Base-by-base conservation (phyloP, 2,888 invertebrate genomes). In the Tineola bisselliella region DNA sequence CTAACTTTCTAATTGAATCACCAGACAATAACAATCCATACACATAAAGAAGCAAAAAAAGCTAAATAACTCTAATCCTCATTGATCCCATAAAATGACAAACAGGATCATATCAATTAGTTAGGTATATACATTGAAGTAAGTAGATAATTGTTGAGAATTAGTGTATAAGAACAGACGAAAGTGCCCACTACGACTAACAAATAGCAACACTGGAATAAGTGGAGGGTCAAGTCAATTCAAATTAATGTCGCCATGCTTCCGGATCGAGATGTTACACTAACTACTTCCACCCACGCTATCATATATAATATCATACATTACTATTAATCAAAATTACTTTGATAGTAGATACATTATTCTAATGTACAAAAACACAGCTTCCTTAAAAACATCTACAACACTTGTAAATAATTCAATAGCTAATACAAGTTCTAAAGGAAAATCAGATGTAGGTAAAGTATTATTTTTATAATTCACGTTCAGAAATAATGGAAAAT, bases 201-300 rank as follows among this genome's bases (percentile, higher is more conserved):
- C 38, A n/a, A 38, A 38, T 38, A 10, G 18, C 18, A 56, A 56
- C 56, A 56, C 8, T 30, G 56, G 18, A 3, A 19, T 56, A 48
- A 54, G 70, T 79, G 77, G 79, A 76, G 82, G 84, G 84, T 84
- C 84, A 84, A 84, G 77, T 81, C 84, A 84, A 86, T 84, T 84
- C 82, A 79, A n/a, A 33, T 30, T 31, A 33, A 33, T 56, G 56
- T 56, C 58, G 33, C 25, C 58, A 31, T 17, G 33, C 58, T 19
- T 58, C 58, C 58, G 58, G 58, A 33, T 25, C 17, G 54, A 54
- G 25, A 54, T 25, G 48, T n/a, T 48, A 10, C n/a, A n/a, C 48
- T 17, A 48, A 48, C 48, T 48, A 48, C 48, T 48, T 48, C 48
- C 48, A 48, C 48, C 48, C 15, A 48, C 48, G 48, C 48, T 17